A percentile compares a stretch with the other conserved stretches of the same genome.
Conservation (phyloP, 2,888 invertebrate species). For the Ariolimax columbianus region DNA sequence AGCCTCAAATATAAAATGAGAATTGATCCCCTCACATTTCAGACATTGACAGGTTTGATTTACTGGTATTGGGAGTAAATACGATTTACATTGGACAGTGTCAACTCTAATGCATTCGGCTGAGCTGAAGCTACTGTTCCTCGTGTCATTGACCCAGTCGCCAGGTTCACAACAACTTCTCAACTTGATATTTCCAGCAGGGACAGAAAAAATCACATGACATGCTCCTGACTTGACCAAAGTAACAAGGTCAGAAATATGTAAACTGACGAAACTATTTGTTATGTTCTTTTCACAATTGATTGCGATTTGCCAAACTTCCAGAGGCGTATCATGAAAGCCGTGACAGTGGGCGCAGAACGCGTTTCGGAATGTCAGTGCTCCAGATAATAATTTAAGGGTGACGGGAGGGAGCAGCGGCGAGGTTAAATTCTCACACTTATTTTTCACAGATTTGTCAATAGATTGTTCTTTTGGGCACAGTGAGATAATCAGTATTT, state of each 20-base stretch:
- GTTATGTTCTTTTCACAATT: not conserved
- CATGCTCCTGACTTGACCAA: not conserved
- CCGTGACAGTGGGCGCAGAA: slow-evolving; percentile 38
- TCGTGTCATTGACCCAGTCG: too few species aligned
- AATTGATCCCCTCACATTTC: not conserved
- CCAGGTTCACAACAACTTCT: not conserved
- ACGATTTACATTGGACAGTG: not conserved
- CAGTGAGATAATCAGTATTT: not conserved
- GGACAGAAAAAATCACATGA: not conserved
- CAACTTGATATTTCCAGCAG: not conserved
- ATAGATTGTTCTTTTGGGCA: not conserved
- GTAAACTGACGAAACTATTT: not conserved
- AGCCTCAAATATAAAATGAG: too few species aligned
- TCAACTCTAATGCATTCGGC: not conserved
- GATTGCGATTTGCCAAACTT: not conserved
- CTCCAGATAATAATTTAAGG: not conserved
- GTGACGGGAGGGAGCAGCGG: slow-evolving; percentile 4
- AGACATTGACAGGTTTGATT: slow-evolving; percentile 12
- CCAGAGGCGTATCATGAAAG: not conserved
- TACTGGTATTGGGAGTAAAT: not conserved
- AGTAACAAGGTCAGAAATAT: not conserved
- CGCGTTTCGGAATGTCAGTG: slow-evolving; percentile 16
- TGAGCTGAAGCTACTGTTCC: too few species aligned
- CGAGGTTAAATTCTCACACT: not conserved
- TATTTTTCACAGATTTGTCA: not conserved